A percentile compares a stretch with the other conserved stretches of the same genome.
These are phyloP conservation scores for Dasysyrphus albostriatus DNA, from an alignment of 2,888 invertebrate species.

Conservation along the genomic window DNA sequence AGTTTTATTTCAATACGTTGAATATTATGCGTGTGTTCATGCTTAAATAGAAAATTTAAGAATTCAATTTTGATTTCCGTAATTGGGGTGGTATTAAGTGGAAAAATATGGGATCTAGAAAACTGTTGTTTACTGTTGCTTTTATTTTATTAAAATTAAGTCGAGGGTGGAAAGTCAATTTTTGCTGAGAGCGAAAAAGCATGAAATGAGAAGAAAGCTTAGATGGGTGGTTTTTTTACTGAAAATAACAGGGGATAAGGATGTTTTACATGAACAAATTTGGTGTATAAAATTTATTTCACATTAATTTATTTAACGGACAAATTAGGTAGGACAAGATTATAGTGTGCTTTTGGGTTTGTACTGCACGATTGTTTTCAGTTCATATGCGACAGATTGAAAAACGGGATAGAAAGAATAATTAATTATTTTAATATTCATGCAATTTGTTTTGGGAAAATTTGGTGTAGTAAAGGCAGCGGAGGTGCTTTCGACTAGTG, in stretches of 20 bases:
- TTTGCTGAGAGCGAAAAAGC: neutral
- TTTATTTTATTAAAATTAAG: neutral
- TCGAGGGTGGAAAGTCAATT: neutral
- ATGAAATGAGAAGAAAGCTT: neutral
- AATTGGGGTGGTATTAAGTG: constrained; percentile 3
- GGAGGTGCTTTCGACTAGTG: too few relatives aligned
- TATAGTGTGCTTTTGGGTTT: neutral
- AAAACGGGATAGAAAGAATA: too few relatives aligned
- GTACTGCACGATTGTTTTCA: neutral
- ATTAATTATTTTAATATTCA: too few relatives aligned
- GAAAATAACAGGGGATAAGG: neutral
- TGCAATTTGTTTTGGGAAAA: too few relatives aligned
- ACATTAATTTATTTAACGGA: neutral
- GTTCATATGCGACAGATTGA: neutral
- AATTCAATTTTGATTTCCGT: constrained; percentile 3
- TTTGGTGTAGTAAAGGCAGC: too few relatives aligned
- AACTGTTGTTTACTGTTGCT: neutral
- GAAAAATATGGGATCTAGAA: neutral
- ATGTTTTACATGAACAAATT: neutral
- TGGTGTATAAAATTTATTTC: neutral
- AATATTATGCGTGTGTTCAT: neutral
- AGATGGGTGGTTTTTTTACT: neutral
- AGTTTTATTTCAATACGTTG: neutral
- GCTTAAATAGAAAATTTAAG: neutral
- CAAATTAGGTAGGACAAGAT: neutral